A percentile compares a stretch with the other conserved stretches of the same genome.
Conservation (phyloP, 2,797 vertebrate species). For the Erethizon dorsatum region DNA sequence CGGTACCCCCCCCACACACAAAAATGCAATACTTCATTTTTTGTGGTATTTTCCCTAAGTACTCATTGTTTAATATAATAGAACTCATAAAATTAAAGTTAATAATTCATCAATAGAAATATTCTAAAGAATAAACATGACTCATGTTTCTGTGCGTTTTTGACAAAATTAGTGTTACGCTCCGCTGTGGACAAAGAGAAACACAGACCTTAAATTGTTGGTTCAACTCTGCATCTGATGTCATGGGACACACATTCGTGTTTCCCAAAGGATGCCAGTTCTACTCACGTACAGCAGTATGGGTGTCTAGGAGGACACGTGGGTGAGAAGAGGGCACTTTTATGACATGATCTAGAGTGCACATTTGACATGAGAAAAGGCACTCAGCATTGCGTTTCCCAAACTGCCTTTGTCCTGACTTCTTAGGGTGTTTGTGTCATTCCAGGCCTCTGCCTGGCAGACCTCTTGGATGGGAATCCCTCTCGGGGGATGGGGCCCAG, state of each 20-base stretch:
- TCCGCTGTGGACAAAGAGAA: conserved; percentile 23
- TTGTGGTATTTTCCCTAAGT: no score
- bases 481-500: not conserved
- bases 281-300: not conserved
- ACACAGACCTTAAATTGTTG: not conserved
- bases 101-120: no score
- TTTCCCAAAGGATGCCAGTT: conserved; percentile 13
- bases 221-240: no score
- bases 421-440: not conserved
- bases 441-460: not conserved
- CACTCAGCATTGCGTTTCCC: not conserved
- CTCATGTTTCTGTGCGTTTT: no score
- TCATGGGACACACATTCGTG: not conserved
- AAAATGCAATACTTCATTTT: no score
- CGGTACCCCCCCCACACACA: no score
- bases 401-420: not conserved
- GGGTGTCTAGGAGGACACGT: not conserved
- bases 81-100: no score
- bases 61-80: no score
- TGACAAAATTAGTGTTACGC: no score
- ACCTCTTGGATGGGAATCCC: not conserved
- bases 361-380: not conserved
- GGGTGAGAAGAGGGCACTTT: not conserved
- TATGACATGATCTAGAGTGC: not conserved
- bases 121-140: no score